phyloP scores from a whole-genome alignment of 2,888 invertebrate genomes.

The Eupithecia vulgata region DNA sequence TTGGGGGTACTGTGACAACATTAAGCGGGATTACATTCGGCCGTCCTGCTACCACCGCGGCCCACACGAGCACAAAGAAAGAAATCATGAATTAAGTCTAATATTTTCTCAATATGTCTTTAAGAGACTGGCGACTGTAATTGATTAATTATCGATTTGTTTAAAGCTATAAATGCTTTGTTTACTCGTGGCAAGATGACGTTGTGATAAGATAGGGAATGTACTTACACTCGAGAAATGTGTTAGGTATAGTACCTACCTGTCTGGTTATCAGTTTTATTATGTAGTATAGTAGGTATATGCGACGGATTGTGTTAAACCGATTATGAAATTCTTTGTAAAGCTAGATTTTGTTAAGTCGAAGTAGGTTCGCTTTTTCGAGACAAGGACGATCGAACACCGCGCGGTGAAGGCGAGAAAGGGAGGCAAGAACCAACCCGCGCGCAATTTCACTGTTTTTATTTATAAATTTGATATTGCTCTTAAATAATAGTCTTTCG shows the following conservation, averaged over 20 bases:
- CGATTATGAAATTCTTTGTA: neutral
- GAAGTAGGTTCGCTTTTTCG: no score
- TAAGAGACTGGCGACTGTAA: neutral
- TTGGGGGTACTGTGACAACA: constrained; percentile 1
- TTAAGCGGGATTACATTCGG: neutral
- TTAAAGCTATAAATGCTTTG: neutral
- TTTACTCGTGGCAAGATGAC: neutral
- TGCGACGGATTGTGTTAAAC: neutral
- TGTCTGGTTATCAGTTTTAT: neutral
- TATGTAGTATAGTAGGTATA: neutral
- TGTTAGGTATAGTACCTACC: neutral
- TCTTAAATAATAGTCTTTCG: no score
- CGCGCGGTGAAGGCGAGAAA: no score
- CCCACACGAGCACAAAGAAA: neutral
- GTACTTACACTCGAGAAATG: neutral
- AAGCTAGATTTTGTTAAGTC: no score
- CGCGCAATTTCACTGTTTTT: no score
- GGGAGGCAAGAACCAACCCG: no score
- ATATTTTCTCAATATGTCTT: neutral
- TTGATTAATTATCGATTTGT: constrained; percentile 4
- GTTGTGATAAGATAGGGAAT: neutral
- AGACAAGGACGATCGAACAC: no score
- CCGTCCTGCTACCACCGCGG: neutral
- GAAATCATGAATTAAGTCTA: neutral
- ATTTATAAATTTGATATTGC: no score